Percentiles rank a stretch among this genome's conserved stretches.
phyloP scores from a whole-genome alignment of 2,888 invertebrate species.

The Leptopilina myrica region DNA sequence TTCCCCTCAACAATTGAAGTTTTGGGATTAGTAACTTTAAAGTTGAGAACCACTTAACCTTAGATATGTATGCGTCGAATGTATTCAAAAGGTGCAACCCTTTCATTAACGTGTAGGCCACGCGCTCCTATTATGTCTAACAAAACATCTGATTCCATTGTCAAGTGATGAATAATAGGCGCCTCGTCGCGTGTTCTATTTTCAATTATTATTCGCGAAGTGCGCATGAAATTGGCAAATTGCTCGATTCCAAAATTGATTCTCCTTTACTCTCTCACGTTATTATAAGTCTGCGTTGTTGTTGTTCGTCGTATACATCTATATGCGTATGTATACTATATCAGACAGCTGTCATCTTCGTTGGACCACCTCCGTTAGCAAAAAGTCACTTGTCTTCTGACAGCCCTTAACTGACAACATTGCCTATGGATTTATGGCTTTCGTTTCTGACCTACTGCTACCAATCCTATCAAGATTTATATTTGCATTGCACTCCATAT shows the following conservation, averaged over 20 bases:
- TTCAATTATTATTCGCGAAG: conserved; percentile 68
- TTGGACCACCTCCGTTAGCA: conserved; percentile 38
- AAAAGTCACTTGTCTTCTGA: conserved; percentile 13
- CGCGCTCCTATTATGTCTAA: conserved; percentile 73
- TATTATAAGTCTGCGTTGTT: not conserved
- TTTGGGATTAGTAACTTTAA: not conserved
- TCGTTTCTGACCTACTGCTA: conserved; percentile 16
- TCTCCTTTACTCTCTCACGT: conserved; percentile 14
- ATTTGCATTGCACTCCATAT: not conserved
- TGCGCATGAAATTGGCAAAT: conserved; percentile 72
- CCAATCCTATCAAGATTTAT: conserved; percentile 34
- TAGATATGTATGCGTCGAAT: conserved; percentile 58
- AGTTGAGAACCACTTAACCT: conserved; percentile 54
- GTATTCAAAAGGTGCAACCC: conserved; percentile 74
- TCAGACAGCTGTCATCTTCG: conserved; percentile 38
- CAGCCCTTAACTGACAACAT: conserved; percentile 28
- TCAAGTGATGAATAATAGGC: conserved; percentile 65
- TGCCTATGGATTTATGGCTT: conserved; percentile 11
- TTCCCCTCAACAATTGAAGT: too few relatives aligned
- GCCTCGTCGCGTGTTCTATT: conserved; percentile 70
- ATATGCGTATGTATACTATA: not conserved
- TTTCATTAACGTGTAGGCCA: conserved; percentile 75
- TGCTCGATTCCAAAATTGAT: conserved; percentile 59
- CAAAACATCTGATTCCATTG: conserved; percentile 75
- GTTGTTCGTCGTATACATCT: too few relatives aligned